Percentiles rank a stretch among this genome's conserved stretches.
Evolutionary conservation across 2,888 invertebrate species (phyloP).

Genomic region (Limnephilus lunatus): DNA sequence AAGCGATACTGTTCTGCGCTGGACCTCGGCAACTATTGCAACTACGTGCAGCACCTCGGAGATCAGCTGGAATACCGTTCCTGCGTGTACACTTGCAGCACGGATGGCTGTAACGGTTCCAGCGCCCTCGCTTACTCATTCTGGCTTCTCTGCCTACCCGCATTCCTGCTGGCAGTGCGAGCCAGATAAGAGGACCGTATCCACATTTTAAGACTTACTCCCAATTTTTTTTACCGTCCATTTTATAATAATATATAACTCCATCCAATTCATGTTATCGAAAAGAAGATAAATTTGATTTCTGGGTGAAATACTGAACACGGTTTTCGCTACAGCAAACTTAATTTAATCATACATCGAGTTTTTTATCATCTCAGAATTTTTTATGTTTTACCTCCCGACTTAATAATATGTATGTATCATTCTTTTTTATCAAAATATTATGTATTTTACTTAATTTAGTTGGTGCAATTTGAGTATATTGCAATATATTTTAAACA

Average conservation of each 20-base stretch:
- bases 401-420: background rate
- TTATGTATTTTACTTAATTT: background rate
- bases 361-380: background rate
- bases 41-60: conserved; percentile 91
- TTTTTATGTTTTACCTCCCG: background rate
- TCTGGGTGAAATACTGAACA: background rate
- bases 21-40: conserved; percentile 92
- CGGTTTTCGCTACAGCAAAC: background rate
- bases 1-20: conserved; percentile 91
- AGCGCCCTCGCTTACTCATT: conserved; percentile 63
- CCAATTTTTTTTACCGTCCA: background rate
- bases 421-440: background rate
- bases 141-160: conserved; percentile 13
- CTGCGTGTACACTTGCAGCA: conserved; percentile 90
- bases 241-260: background rate
- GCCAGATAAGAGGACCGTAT: conserved; percentile 41
- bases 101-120: conserved; percentile 90
- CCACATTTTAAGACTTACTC: background rate
- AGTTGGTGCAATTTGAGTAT: background rate
- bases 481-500: background rate
- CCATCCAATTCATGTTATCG: background rate
- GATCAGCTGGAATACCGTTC: conserved; percentile 90
- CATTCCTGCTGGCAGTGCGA: background rate
- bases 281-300: background rate
- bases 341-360: background rate